Conservation (phyloP, 2,888 invertebrate species). For the Onthophagus sagittarius region DNA sequence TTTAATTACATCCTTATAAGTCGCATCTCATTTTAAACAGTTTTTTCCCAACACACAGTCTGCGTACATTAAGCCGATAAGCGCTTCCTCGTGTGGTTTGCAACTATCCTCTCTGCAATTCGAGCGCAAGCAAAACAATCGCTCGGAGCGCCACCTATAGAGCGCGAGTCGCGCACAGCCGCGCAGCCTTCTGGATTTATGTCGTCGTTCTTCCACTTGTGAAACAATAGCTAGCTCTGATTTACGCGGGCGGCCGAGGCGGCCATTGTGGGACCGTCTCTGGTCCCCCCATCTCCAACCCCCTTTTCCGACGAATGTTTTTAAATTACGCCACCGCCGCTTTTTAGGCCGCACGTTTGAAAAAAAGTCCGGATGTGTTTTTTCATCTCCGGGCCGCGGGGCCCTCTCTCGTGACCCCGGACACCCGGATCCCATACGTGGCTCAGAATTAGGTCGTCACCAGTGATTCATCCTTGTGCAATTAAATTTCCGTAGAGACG, state of each 20-base stretch:
- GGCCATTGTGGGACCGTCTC: conserved; percentile 19
- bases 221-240: conserved; percentile 39
- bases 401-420: neutral
- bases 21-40: neutral
- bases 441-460: neutral
- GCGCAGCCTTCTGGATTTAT: conserved; percentile 3
- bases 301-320: neutral
- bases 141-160: neutral
- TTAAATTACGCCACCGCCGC: neutral
- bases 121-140: neutral
- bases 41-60: neutral
- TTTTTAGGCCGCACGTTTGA: neutral
- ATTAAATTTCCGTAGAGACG: neutral
- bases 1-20: neutral
- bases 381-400: neutral
- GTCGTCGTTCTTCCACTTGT: conserved; percentile 30
- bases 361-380: neutral
- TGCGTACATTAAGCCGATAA: neutral
- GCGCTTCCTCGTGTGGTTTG: neutral
- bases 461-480: neutral
- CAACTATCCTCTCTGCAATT: neutral
- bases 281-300: neutral
- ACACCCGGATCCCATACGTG: neutral
- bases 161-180: neutral
- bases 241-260: conserved; percentile 35